Conservation (phyloP, 30 jellyfish, hydroid and myxozoan genomes). For the Clytia hemisphaerica region DNA sequence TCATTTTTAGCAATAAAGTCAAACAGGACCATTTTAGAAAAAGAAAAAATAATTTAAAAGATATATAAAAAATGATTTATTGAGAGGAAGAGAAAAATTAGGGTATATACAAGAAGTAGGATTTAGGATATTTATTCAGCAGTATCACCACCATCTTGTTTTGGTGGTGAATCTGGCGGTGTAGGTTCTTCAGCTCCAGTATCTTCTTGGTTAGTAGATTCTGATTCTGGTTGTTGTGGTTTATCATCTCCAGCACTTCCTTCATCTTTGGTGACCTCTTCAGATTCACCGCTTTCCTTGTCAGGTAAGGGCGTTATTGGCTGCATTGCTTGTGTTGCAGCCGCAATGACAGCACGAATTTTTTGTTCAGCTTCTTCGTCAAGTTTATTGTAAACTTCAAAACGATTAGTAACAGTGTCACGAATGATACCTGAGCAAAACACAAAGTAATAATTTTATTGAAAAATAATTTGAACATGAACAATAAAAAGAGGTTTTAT, state of each 20-base stretch:
- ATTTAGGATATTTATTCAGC: too few relatives aligned
- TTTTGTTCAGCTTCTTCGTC: conserved; percentile 67
- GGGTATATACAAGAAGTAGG: too few relatives aligned
- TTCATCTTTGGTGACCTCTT: background rate
- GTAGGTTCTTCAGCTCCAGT: background rate
- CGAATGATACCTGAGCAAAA: conserved; percentile 60
- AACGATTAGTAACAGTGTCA: conserved; percentile 50
- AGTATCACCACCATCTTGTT: too few relatives aligned
- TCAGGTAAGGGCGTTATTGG: conserved; percentile 30
- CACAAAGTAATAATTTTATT: too few relatives aligned
- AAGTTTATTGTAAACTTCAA: conserved; percentile 27
- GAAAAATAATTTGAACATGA: too few relatives aligned
- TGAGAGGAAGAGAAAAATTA: too few relatives aligned
- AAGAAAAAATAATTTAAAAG: too few relatives aligned
- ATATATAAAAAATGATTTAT: too few relatives aligned
- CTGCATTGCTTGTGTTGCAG: conserved; percentile 41
- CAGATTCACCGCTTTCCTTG: conserved; percentile 26
- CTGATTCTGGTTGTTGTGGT: background rate
- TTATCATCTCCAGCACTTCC: background rate
- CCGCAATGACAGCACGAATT: conserved; percentile 66
- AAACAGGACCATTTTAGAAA: too few relatives aligned
- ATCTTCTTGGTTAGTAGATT: background rate
- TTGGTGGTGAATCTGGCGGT: too few relatives aligned
- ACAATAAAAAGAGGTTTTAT: background rate
- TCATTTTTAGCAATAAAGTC: too few relatives aligned